Conservation (phyloP, 2,797 vertebrate species). For the Aselliscus stoliczkanus region DNA sequence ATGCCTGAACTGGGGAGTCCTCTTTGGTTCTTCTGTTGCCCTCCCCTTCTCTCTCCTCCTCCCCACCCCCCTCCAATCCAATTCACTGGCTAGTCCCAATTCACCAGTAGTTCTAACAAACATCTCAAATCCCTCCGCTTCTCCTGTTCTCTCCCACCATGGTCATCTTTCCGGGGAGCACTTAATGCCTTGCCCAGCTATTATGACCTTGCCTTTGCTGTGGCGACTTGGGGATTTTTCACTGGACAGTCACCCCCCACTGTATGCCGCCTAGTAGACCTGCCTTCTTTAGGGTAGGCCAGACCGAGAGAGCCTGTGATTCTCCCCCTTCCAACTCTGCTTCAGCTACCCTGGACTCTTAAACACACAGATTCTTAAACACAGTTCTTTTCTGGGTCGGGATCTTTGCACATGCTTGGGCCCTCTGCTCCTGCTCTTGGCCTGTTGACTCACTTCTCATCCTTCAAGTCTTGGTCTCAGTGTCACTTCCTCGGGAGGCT, state of each 20-base stretch:
- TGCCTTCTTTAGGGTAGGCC: neutral
- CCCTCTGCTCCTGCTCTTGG: neutral
- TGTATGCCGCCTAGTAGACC: neutral
- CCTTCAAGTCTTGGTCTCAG: neutral
- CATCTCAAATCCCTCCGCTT: neutral
- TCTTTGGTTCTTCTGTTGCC: neutral
- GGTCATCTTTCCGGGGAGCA: neutral
- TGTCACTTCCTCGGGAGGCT: neutral
- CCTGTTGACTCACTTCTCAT: neutral
- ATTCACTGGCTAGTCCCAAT: neutral
- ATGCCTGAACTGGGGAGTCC: neutral
- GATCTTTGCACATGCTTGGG: neutral
- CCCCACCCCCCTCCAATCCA: neutral
- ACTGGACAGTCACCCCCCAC: too few species aligned
- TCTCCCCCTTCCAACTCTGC: rapidly evolving
- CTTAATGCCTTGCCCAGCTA: neutral
- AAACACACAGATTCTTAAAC: neutral
- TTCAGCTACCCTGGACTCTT: neutral
- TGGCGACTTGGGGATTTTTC: neutral
- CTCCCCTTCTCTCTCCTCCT: rapidly evolving
- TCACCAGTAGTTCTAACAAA: neutral
- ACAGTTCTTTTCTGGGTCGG: neutral
- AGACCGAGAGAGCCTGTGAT: neutral
- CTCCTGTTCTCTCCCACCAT: neutral
- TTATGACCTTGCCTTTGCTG: neutral